Evolutionary conservation across 2,797 vertebrate species (phyloP).

Genomic region (Antennarius maculatus): DNA sequence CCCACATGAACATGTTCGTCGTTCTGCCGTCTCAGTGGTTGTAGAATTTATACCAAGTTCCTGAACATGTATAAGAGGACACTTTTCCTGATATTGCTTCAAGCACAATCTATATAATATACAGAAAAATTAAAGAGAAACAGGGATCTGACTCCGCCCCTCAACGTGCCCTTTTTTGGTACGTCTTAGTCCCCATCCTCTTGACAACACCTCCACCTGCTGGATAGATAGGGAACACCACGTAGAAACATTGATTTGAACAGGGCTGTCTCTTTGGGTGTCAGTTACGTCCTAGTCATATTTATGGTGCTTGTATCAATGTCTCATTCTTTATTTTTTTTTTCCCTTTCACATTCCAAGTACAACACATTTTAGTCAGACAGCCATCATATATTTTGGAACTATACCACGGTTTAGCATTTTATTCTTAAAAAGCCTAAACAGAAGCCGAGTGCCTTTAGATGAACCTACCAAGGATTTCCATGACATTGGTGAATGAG

Average conservation of each 20-base stretch:
- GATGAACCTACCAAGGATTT: no score
- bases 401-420: no score
- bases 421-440: no score
- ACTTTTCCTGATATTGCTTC: not conserved
- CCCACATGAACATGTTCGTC: constrained; percentile 9
- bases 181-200: constrained; percentile 36
- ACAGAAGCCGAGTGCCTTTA: no score
- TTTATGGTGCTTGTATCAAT: not conserved
- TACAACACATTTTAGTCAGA: no score
- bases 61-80: constrained; percentile 3
- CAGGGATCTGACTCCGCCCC: constrained; percentile 33
- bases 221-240: constrained; percentile 46
- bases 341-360: no score
- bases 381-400: no score
- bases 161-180: constrained; percentile 46
- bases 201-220: constrained; percentile 70
- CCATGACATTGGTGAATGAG: no score
- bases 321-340: not conserved
- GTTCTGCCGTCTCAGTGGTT: not conserved
- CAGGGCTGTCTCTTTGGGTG: constrained; percentile 1
- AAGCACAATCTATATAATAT: constrained; percentile 9
- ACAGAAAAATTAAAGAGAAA: constrained; percentile 29
- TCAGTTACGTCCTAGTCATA: not conserved
- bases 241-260: not conserved
- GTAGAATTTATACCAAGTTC: not conserved